A percentile compares a stretch with the other conserved stretches of the same genome.
These are phyloP conservation scores for Pseudochirops corinnae DNA, from an alignment of 2,797 vertebrate genomes.

Conservation along the genomic window DNA sequence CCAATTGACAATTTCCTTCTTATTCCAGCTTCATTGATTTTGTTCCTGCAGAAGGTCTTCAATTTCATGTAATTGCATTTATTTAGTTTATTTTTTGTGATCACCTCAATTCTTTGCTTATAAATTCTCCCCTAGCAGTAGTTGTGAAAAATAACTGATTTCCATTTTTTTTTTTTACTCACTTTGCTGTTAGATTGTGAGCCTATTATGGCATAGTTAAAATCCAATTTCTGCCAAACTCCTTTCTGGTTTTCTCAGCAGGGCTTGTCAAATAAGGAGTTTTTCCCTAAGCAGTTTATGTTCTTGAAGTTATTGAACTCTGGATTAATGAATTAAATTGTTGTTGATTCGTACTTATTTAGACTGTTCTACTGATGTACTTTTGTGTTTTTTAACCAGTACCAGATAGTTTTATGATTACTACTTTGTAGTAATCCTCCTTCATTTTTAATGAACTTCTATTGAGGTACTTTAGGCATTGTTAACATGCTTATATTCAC, in stretches of 20 bases:
- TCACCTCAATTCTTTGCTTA: background rate
- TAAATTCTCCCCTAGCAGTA: background rate
- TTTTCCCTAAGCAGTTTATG: background rate
- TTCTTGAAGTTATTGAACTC: background rate
- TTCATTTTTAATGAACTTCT: background rate
- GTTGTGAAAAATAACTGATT: background rate
- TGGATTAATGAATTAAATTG: background rate
- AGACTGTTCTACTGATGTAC: background rate
- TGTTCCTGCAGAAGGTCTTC: background rate
- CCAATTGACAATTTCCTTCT: background rate
- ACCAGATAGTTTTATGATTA: background rate
- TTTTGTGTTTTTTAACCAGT: background rate
- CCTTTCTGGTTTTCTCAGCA: background rate
- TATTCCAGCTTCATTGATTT: background rate
- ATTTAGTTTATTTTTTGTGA: background rate
- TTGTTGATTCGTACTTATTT: background rate
- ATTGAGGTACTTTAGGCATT: background rate
- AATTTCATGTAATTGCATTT: background rate
- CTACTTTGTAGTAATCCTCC: background rate
- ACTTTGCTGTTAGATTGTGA: background rate
- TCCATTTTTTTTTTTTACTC: background rate
- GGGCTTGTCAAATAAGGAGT: background rate
- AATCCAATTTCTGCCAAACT: background rate
- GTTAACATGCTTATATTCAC: background rate
- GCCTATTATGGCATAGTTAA: background rate